phyloP scores from a whole-genome alignment of 2,888 invertebrate genomes.

The Uropetala carovei region DNA sequence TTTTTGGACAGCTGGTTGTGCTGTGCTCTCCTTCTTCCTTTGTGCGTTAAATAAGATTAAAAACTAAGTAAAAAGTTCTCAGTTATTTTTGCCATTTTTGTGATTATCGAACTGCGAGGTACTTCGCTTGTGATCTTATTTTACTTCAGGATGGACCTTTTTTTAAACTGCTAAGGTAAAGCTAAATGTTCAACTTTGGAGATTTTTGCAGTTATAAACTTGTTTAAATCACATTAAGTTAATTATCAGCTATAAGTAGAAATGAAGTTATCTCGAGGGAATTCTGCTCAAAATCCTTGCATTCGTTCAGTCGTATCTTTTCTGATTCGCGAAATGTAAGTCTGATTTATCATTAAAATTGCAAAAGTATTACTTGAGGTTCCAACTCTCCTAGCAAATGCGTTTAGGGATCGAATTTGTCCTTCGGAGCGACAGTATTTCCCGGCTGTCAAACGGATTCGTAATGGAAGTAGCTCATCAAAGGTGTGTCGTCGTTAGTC shows the following conservation, averaged over 20 bases:
- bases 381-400: slow-evolving; percentile 31
- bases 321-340: not conserved
- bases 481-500: slow-evolving; percentile 21
- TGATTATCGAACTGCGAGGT: no score
- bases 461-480: slow-evolving; percentile 50
- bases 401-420: slow-evolving; percentile 43
- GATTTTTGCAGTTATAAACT: no score
- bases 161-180: no score
- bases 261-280: not conserved
- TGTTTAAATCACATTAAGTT: no score
- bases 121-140: no score
- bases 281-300: not conserved
- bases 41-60: no score
- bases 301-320: not conserved
- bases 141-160: no score
- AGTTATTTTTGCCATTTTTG: no score
- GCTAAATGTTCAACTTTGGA: no score
- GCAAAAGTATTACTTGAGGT: not conserved
- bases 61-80: no score
- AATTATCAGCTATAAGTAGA: not conserved
- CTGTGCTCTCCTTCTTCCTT: no score
- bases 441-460: slow-evolving; percentile 12
- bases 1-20: no score
- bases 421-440: not conserved
- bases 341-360: slow-evolving; percentile 1